These are phyloP conservation scores for Tribolium madens DNA, from an alignment of 1,140 invertebrate genomes.

Conservation along the genomic window DNA sequence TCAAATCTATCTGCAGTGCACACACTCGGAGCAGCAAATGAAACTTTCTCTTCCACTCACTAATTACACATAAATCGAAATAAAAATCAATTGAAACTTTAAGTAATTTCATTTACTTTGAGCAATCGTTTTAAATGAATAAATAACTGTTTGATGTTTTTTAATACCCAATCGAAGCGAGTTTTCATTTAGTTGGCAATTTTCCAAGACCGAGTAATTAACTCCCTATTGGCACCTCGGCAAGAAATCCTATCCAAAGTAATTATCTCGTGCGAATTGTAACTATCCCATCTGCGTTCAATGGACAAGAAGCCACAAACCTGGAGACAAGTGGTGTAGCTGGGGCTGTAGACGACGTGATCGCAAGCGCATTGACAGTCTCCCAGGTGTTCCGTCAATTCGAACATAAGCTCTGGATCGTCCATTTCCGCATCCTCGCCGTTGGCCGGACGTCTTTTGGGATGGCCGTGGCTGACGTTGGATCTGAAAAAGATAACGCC, in stretches of 20 bases:
- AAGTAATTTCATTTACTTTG: not conserved
- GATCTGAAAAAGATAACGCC: constrained; percentile 46
- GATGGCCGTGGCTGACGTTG: constrained; percentile 36
- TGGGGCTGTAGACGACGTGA: constrained; percentile 62
- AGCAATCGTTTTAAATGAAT: not conserved
- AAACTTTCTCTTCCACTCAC: not conserved
- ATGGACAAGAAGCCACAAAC: constrained; percentile 50
- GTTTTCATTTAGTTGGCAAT: not conserved
- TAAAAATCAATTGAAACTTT: not conserved
- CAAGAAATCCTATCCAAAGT: not conserved
- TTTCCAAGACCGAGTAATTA: constrained; percentile 2
- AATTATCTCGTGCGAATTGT: not conserved
- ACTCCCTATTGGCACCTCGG: not conserved
- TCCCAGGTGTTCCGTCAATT: constrained; percentile 56
- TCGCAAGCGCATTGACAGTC: constrained; percentile 64
- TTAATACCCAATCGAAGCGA: not conserved
- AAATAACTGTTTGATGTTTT: not conserved
- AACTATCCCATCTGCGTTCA: no score
- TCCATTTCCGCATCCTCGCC: constrained; percentile 63
- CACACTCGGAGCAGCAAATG: not conserved
- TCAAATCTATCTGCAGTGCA: not conserved
- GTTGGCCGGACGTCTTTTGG: constrained; percentile 60
- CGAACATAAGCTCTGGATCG: constrained; percentile 62
- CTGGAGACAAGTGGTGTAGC: constrained; percentile 62
- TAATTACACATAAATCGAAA: not conserved